Base-by-base conservation (phyloP, 1,140 invertebrate genomes). In the Streblospio benedicti region DNA sequence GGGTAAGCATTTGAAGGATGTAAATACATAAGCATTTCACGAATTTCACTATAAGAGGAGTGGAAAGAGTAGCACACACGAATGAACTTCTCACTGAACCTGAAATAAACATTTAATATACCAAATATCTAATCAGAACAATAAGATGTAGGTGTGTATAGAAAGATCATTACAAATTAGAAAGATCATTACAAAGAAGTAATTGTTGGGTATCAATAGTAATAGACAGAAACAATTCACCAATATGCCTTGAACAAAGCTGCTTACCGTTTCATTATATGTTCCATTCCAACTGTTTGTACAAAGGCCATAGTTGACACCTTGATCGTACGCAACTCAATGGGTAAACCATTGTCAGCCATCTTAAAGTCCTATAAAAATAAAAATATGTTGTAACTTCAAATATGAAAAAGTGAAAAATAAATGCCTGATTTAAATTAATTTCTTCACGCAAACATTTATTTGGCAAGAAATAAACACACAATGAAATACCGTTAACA, bases 31-130 rank as follows among this genome's bases (percentile, higher is more conserved):
- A 77, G 61, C 27, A 76, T 59, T 60, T 75, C 71, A 54, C 66
- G 61, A 25, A 77, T 64, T 61, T 77, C 75, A 33, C 57, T 63
- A 49, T 71, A 72, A 0, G 76, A 77, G 1, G 76, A 74, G 57
- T 77, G 76, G 61, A 76, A 75, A 1, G 74, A 76, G 60, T 73
- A 77, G 50, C 76, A 77, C 28, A 64, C 43, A 6, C 59, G 51
- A 47, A 57, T 61, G 14, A 60, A 57, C 27, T 27, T 60, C 41
- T 57, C 54, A 35, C 44, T 61, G 2, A 27, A 25, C 16, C 41
- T n/a, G n/a, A n/a, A n/a, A n/a, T n/a, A n/a, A n/a, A n/a, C n/a
- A n/a, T n/a, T n/a, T n/a, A n/a, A n/a, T n/a, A n/a, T n/a, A n/a
- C n/a, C n/a, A n/a, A n/a, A n/a, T n/a, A n/a, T n/a, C n/a, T n/a